Conservation (phyloP, 2,888 invertebrate species). For the Dysmachus trigonus region DNA sequence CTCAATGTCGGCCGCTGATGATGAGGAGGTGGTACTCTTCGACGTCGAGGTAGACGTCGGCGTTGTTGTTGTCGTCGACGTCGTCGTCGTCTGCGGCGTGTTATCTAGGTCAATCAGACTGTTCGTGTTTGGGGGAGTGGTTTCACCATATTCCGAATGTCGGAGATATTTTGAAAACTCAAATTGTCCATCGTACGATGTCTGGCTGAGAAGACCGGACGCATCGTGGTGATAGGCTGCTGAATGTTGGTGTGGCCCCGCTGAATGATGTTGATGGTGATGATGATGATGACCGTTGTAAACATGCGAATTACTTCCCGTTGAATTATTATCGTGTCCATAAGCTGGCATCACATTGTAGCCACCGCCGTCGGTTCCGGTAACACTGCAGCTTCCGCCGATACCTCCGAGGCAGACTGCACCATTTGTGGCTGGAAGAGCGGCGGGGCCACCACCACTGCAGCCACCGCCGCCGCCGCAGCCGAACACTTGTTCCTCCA, state of each 20-base stretch:
- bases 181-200: slow-evolving; percentile 59
- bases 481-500: slow-evolving; percentile 56
- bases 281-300: slow-evolving; percentile 18
- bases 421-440: neutral
- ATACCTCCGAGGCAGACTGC: neutral
- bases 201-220: slow-evolving; percentile 53
- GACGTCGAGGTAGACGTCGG: no score
- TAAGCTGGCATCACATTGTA: slow-evolving; percentile 42
- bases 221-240: slow-evolving; percentile 32
- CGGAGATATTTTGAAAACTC: slow-evolving; percentile 63
- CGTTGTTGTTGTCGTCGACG: neutral
- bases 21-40: neutral
- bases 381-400: neutral
- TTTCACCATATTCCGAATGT: slow-evolving; percentile 59
- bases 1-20: neutral
- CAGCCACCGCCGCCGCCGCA: neutral
- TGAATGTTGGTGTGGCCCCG: neutral
- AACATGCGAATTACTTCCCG: slow-evolving; percentile 48
- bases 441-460: neutral
- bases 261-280: no score
- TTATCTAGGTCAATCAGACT: slow-evolving; percentile 61
- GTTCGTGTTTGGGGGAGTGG: slow-evolving; percentile 49
- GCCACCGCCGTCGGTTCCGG: slow-evolving; percentile 1
- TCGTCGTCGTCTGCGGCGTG: slow-evolving; percentile 43
- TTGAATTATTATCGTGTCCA: slow-evolving; percentile 48